These are phyloP conservation scores for Phalera bucephala DNA, from an alignment of 2,888 invertebrate genomes.

Conservation along the genomic window DNA sequence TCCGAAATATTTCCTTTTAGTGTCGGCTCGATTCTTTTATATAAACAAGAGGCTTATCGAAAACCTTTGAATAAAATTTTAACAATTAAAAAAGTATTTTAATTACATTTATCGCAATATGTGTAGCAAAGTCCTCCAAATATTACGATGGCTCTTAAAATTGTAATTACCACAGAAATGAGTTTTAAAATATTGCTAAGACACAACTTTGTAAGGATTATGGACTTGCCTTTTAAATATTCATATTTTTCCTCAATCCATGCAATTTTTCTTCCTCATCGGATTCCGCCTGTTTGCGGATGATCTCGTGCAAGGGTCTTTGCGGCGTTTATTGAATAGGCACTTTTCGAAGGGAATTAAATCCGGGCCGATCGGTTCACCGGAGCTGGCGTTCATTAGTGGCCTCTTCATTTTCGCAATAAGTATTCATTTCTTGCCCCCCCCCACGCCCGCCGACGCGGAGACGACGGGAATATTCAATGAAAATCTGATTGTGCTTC, in stretches of 20 bases:
- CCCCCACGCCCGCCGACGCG: conserved; percentile 25
- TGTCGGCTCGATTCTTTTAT: too few species aligned
- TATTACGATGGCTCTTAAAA: too few species aligned
- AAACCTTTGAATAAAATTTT: too few species aligned
- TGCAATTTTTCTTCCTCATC: conserved; percentile 56
- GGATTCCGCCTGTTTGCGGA: conserved; percentile 52
- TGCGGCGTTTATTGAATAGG: conserved; percentile 73
- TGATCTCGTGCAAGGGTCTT: conserved; percentile 48
- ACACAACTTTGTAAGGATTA: conserved; percentile 32
- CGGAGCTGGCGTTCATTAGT: conserved; percentile 68
- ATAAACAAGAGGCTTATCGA: too few species aligned
- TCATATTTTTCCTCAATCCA: conserved; percentile 37
- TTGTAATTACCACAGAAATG: too few species aligned
- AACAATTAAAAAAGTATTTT: too few species aligned
- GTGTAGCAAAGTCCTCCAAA: too few species aligned
- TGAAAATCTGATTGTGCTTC: conserved; percentile 78
- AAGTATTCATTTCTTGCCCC: conserved; percentile 74
- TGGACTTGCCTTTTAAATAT: conserved; percentile 28
- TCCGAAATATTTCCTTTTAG: too few species aligned
- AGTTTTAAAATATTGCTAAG: not conserved
- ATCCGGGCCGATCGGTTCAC: conserved; percentile 61
- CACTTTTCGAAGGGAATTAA: conserved; percentile 75
- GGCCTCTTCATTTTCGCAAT: conserved; percentile 76
- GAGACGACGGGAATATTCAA: conserved; percentile 46
- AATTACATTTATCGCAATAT: too few species aligned